Evolutionary conservation across 2,797 vertebrate genomes (phyloP), one percentile per base, ranked within the genome.

Genomic region (Onychomys leucogaster): DNA sequence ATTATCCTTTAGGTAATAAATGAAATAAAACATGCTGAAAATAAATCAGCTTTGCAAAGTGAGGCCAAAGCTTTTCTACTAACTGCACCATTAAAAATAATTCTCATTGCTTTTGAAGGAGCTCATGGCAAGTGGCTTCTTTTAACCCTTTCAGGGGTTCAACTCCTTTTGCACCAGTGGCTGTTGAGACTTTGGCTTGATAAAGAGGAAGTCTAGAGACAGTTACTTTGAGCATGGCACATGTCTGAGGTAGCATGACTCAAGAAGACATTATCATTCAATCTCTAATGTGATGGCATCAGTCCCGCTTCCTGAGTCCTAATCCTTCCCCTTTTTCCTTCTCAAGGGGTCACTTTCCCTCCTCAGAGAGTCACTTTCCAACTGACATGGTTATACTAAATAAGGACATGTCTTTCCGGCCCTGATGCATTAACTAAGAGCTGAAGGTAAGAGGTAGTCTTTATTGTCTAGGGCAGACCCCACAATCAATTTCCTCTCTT

Each of bases 1-100:
- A 94, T 97, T 98, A 97, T 96, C 90, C 93, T 97, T 96, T 96
- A 97, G 97, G 96, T 96, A 97, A 96, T 96, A 96, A 97, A 90
- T 94, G 95, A 95, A 97, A 94, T 96, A 86, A 95, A 94, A 92
- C 78, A 80, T 61, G 69, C 94, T 92, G 92, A 88, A 90, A 96
- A 97, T 95, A 97, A 96, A 97, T 97, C 59, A 34, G 85, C 91
- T 92, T 97, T 96, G 92, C 84, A 89, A 96, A 97, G 78, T 87
- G 55, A 76, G 57, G 14, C 87, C 61, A 59, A 93, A 84, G 77
- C 63, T 90, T 96, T 96, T 94, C 80, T 93, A 63, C 52, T 69
- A 83, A 86, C 65, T 46, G 41, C 17, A 69, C 67, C 73, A 59
- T 89, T 73, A 49, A 61, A 93, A 80, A 27, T 32, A 41, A 37